A percentile compares a stretch with the other conserved stretches of the same genome.
These are phyloP conservation scores for Aphidius colemani DNA, from an alignment of 2,888 invertebrate species.

Conservation along the genomic window DNA sequence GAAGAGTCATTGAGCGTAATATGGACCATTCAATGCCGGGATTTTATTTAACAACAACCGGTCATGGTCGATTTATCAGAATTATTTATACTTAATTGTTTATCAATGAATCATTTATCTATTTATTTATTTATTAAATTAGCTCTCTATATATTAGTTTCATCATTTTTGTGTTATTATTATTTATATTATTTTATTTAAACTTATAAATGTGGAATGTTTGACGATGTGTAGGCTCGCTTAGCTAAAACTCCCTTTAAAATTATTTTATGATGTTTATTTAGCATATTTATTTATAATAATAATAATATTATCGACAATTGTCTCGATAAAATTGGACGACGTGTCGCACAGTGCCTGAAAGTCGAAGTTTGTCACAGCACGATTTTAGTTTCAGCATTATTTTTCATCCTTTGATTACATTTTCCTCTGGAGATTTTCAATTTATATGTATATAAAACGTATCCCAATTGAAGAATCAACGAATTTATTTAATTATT, in stretches of 20 bases:
- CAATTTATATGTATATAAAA: too few relatives aligned
- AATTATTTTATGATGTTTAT: conserved; percentile 19
- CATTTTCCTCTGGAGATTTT: neutral
- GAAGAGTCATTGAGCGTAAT: conserved; percentile 39
- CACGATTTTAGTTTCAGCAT: conserved; percentile 37
- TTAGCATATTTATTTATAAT: conserved; percentile 20
- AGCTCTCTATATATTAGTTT: neutral
- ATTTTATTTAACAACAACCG: conserved; percentile 23
- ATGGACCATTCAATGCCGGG: conserved; percentile 32
- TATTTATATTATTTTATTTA: conserved; percentile 24
- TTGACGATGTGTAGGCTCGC: conserved; percentile 18
- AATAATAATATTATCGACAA: conserved; percentile 22
- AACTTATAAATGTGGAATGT: conserved; percentile 8
- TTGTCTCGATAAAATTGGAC: conserved; percentile 26
- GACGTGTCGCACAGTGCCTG: conserved; percentile 40
- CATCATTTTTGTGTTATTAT: neutral
- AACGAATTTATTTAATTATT: conserved; percentile 7
- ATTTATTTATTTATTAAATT: conserved; percentile 7
- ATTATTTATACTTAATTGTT: conserved; percentile 29
- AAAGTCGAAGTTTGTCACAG: conserved; percentile 48
- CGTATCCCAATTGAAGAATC: too few relatives aligned
- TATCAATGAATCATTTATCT: neutral
- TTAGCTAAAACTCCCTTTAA: conserved; percentile 7
- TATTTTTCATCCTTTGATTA: conserved; percentile 8
- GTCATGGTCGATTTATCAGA: conserved; percentile 35